These are phyloP conservation scores for Coregonus ussuriensis DNA, from an alignment of 2,797 vertebrate genomes.

Conservation along the genomic window DNA sequence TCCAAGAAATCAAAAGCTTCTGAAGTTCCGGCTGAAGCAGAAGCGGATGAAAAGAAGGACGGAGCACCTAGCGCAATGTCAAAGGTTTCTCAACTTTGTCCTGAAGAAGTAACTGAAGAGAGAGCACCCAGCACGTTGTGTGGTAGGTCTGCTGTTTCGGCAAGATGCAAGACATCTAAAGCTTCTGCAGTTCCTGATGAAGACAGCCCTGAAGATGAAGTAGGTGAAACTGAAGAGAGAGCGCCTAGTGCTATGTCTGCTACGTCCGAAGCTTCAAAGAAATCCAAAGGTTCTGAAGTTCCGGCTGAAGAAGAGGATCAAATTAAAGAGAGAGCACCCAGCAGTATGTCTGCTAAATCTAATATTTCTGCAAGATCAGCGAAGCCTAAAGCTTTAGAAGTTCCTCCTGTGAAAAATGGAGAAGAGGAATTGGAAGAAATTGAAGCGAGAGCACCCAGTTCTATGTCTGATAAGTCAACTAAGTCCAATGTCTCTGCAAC, in stretches of 20 bases:
- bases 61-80: conserved; percentile 57
- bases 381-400: not conserved
- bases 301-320: no score
- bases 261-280: conserved; percentile 34
- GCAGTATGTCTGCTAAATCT: conserved; percentile 13
- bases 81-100: conserved; percentile 36
- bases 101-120: conserved; percentile 22
- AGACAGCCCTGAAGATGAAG: not conserved
- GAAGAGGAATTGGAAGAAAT: conserved; percentile 12
- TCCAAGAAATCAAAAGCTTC: conserved; percentile 25
- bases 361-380: conserved; percentile 20
- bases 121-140: conserved; percentile 14
- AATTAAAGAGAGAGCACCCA: no score
- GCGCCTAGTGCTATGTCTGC: conserved; percentile 21
- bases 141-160: conserved; percentile 22
- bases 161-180: conserved; percentile 17
- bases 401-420: not conserved
- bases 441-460: conserved; percentile 3
- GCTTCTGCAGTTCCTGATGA: not conserved
- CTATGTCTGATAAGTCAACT: conserved; percentile 12
- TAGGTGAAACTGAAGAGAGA: conserved; percentile 17
- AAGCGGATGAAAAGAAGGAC: conserved; percentile 24
- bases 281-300: conserved; percentile 38
- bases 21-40: conserved; percentile 6
- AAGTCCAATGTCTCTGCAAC: conserved; percentile 49